These are phyloP conservation scores for Eulacestoma nigropectus DNA, from an alignment of 2,113 vertebrate genomes.

Conservation along the genomic window DNA sequence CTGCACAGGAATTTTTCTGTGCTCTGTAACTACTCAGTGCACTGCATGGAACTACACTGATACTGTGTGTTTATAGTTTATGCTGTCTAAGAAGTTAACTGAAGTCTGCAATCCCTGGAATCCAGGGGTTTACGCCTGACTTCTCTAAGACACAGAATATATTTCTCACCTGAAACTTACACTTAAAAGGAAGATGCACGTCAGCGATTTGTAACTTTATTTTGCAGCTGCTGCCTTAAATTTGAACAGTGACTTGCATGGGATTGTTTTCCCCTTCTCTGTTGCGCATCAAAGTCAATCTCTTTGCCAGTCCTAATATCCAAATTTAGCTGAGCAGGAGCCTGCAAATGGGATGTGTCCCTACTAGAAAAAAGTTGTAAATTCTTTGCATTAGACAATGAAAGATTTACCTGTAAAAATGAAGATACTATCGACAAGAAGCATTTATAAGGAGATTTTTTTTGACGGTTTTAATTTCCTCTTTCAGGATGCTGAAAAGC, in stretches of 20 bases:
- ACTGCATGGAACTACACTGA: neutral
- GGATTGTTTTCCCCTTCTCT: neutral
- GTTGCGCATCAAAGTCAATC: neutral
- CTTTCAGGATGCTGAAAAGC: neutral
- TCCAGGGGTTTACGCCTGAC: rapidly evolving
- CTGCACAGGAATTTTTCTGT: neutral
- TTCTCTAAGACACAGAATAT: neutral
- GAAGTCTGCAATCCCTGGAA: neutral
- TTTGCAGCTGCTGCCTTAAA: neutral
- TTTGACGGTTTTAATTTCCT: neutral
- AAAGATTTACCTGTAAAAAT: neutral
- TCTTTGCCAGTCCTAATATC: neutral
- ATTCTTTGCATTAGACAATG: neutral
- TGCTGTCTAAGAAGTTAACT: neutral
- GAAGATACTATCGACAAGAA: neutral
- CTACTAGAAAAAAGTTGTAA: neutral
- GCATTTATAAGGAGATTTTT: neutral
- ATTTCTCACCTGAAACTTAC: neutral
- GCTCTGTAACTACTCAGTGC: neutral
- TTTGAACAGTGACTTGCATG: neutral
- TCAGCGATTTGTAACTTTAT: neutral
- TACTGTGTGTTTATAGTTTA: neutral
- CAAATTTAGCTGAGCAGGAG: neutral
- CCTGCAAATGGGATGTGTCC: neutral
- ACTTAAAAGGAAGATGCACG: neutral